Evolutionary conservation across 2,888 invertebrate genomes (phyloP).

Genomic region (Drosophila differens): DNA sequence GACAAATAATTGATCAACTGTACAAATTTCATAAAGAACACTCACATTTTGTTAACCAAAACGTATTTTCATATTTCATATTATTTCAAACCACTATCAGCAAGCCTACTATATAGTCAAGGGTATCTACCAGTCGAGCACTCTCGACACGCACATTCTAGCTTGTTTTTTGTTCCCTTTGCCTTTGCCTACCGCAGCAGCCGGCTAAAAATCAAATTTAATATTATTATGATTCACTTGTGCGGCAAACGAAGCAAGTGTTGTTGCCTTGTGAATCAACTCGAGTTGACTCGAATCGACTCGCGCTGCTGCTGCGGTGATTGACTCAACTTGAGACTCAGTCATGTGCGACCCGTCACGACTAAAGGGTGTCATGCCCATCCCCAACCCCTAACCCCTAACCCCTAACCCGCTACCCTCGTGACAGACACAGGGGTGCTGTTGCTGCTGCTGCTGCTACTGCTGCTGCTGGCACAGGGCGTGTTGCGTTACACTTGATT

Average conservation of each 20-base stretch:
- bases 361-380: constrained; percentile 49
- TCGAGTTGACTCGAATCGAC: not conserved
- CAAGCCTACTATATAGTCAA: not conserved
- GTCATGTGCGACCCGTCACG: constrained; percentile 47
- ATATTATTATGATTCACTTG: constrained; percentile 82
- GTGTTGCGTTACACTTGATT: constrained; percentile 76
- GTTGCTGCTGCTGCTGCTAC: not conserved
- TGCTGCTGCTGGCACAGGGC: constrained; percentile 21
- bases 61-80: not conserved
- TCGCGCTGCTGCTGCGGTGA: constrained; percentile 21
- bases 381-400: not conserved
- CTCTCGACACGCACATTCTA: not conserved
- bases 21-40: not conserved
- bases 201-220: constrained; percentile 78
- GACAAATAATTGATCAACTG: not conserved
- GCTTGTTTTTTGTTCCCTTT: not conserved
- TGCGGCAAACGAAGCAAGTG: constrained; percentile 78
- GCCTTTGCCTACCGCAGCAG: constrained; percentile 52
- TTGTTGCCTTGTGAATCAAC: constrained; percentile 59
- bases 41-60: accelerated
- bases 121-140: not conserved
- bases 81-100: not conserved
- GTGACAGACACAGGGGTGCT: constrained; percentile 9
- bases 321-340: constrained; percentile 61
- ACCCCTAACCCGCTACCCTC: not conserved